Evolutionary conservation across 2,113 vertebrate species (phyloP).

Genomic region (Machaerirhynchus nigripectus): DNA sequence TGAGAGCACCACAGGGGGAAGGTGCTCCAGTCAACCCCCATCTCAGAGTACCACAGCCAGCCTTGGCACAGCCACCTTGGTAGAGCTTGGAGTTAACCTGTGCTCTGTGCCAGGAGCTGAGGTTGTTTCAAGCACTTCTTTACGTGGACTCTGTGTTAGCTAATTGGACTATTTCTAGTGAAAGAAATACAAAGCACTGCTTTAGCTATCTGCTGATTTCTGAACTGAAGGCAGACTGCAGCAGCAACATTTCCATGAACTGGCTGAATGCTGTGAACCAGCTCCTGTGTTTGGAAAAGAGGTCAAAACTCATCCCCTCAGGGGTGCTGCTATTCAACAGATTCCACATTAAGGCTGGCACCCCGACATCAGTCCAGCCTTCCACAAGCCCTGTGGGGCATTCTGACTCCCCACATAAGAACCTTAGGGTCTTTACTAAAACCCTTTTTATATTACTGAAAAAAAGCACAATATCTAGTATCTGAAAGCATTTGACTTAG

Average conservation of each 20-base stretch:
- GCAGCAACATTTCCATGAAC: background rate
- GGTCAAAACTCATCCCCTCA: background rate
- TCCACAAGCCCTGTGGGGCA: accelerated
- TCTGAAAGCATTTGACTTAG: background rate
- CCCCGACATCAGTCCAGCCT: background rate
- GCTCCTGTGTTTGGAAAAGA: background rate
- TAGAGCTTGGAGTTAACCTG: accelerated
- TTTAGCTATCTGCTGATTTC: background rate
- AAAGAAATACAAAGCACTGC: background rate
- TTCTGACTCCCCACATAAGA: background rate
- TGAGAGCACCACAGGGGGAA: background rate
- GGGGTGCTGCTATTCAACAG: background rate
- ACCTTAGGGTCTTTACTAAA: background rate
- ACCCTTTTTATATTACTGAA: background rate
- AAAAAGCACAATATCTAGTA: background rate
- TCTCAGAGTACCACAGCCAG: background rate
- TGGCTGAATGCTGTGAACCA: background rate
- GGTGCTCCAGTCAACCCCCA: background rate
- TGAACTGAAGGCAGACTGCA: background rate
- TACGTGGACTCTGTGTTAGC: background rate
- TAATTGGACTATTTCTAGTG: background rate
- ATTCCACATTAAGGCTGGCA: background rate
- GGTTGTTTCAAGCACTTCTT: background rate
- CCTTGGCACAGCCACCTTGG: background rate
- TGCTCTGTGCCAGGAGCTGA: background rate